Percentiles rank a stretch among this genome's conserved stretches.
These are phyloP conservation scores for Conus betulinus DNA, from an alignment of 1,140 invertebrate species.

Conservation along the genomic window DNA sequence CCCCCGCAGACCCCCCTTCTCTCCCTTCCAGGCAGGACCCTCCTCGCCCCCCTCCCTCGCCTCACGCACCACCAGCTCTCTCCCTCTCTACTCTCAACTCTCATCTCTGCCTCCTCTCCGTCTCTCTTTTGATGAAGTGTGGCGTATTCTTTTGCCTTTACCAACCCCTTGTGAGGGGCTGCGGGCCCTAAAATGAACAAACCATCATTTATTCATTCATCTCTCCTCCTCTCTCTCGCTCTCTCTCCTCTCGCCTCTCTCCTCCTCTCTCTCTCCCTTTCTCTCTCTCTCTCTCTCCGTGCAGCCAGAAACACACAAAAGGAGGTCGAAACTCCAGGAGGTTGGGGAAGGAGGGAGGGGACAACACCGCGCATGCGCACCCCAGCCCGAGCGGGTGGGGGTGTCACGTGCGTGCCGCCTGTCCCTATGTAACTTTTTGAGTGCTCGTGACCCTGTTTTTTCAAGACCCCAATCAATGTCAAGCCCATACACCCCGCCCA, in stretches of 20 bases:
- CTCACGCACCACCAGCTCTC: not conserved
- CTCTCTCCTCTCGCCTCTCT: not conserved
- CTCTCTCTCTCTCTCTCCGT: not conserved
- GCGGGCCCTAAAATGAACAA: too few relatives aligned
- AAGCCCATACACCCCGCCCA: not conserved
- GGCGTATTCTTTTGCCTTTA: too few relatives aligned
- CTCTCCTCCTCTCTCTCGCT: not conserved
- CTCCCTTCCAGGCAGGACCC: too few relatives aligned
- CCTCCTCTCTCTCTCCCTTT: not conserved
- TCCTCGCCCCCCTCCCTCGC: too few relatives aligned
- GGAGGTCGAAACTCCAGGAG: not conserved
- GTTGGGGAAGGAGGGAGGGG: not conserved
- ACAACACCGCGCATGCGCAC: too few relatives aligned
- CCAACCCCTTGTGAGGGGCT: too few relatives aligned
- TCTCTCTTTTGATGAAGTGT: not conserved
- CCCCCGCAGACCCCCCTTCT: too few relatives aligned
- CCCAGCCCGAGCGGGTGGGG: too few relatives aligned
- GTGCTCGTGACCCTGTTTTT: not conserved
- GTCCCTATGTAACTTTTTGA: not conserved
- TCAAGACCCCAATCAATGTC: not conserved
- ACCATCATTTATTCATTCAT: too few relatives aligned
- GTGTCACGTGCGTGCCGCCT: not conserved
- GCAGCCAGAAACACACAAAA: too few relatives aligned
- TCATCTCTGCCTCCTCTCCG: not conserved
- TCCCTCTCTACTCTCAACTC: not conserved